These are phyloP conservation scores for Mylabris phalerata DNA, from an alignment of 1,140 invertebrate genomes.

Conservation along the genomic window DNA sequence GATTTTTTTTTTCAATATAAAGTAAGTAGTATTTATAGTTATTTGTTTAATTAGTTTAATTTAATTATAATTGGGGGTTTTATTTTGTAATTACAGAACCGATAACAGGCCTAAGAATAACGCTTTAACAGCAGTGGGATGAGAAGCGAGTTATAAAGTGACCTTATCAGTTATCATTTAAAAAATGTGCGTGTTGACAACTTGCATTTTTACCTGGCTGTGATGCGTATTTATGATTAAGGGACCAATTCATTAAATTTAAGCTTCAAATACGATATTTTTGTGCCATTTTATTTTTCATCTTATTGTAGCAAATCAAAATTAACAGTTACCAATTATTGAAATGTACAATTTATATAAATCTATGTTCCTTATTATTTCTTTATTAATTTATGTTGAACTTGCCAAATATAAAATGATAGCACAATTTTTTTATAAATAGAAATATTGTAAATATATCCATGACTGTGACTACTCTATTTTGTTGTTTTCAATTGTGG, in stretches of 20 bases:
- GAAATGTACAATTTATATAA: not conserved
- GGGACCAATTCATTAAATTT: constrained; percentile 29
- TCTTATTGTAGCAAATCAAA: not conserved
- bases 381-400: not conserved
- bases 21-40: not conserved
- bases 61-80: constrained; percentile 7
- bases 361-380: constrained; percentile 10
- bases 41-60: not conserved
- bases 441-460: constrained; percentile 8
- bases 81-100: constrained; percentile 38
- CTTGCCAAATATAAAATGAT: constrained; percentile 6
- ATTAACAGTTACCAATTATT: constrained; percentile 10
- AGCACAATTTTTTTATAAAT: constrained; percentile 11
- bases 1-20: too few species aligned
- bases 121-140: constrained; percentile 42
- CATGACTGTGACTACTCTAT: constrained; percentile 16
- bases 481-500: constrained; percentile 1
- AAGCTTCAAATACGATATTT: not conserved
- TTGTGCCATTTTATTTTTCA: not conserved
- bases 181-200: constrained; percentile 16
- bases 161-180: constrained; percentile 16
- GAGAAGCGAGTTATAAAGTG: constrained; percentile 17
- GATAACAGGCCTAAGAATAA: constrained; percentile 49
- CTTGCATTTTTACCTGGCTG: constrained; percentile 36
- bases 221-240: constrained; percentile 32